Evolutionary conservation across 2,888 invertebrate species (phyloP).

Genomic region (Latrodectus elegans): DNA sequence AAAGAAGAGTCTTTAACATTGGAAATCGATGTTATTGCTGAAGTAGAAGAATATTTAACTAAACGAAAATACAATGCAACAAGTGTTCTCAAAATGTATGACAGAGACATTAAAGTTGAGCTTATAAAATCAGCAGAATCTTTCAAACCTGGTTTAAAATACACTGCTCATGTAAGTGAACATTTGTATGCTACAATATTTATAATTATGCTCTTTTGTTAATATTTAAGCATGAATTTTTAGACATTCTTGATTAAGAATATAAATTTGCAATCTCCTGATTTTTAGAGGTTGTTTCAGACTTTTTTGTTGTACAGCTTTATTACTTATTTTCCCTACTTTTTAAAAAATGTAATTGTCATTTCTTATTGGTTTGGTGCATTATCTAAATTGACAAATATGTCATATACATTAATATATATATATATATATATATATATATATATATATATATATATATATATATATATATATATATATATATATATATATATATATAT

Average conservation of each 20-base stretch:
- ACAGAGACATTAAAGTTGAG: slow-evolving; percentile 75
- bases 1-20: slow-evolving; percentile 81
- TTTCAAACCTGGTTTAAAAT: slow-evolving; percentile 77
- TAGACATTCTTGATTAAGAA: not conserved
- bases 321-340: too few relatives aligned
- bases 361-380: too few relatives aligned
- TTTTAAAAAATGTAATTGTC: too few relatives aligned
- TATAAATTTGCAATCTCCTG: not conserved
- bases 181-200: not conserved
- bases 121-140: slow-evolving; percentile 75
- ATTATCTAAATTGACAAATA: too few relatives aligned
- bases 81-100: slow-evolving; percentile 74
- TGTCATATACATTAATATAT: too few relatives aligned
- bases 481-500: too few relatives aligned
- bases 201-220: not conserved
- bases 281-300: too few relatives aligned
- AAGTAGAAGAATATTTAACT: slow-evolving; percentile 76
- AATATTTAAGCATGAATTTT: slow-evolving; percentile 55
- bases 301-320: too few relatives aligned
- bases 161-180: slow-evolving; percentile 75
- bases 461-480: too few relatives aligned
- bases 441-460: too few relatives aligned
- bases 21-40: slow-evolving; percentile 75
- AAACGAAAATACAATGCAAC: slow-evolving; percentile 71
- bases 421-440: too few relatives aligned